These are phyloP conservation scores for Phodopus roborovskii DNA, from an alignment of 2,113 vertebrate species.

Conservation along the genomic window DNA sequence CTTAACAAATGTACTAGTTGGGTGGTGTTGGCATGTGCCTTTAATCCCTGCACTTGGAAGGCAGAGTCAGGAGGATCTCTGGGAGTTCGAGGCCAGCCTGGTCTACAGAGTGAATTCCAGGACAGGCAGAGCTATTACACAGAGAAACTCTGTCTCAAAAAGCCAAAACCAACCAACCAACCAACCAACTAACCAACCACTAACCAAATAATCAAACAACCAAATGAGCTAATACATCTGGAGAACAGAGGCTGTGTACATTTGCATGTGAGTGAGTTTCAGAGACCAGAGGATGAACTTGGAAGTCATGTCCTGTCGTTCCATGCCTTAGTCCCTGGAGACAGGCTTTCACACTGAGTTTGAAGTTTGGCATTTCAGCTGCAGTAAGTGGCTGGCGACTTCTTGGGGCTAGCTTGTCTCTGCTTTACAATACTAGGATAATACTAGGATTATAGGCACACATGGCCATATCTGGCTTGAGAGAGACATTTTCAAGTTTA, in stretches of 20 bases:
- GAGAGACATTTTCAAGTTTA: not conserved
- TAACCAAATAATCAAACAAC: too few species aligned
- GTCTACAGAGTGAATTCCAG: too few species aligned
- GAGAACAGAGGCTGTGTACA: not conserved
- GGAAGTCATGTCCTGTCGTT: not conserved
- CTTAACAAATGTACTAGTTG: constrained; percentile 7
- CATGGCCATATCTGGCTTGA: not conserved
- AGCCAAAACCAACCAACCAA: too few species aligned
- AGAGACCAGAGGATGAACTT: not conserved
- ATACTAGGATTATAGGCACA: not conserved
- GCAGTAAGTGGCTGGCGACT: too few species aligned
- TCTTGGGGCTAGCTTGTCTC: not conserved
- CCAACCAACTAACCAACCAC: too few species aligned
- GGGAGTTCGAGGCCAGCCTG: too few species aligned
- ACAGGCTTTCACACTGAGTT: not conserved
- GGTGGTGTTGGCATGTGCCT: too few species aligned
- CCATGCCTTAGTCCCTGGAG: not conserved
- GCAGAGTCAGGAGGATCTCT: too few species aligned
- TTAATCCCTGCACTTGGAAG: too few species aligned
- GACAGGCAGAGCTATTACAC: too few species aligned
- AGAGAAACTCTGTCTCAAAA: too few species aligned
- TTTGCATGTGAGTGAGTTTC: not conserved
- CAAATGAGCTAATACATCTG: not conserved
- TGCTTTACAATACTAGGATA: not conserved
- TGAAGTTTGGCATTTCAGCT: not conserved